A percentile compares a stretch with the other conserved stretches of the same genome.
phyloP scores from a whole-genome alignment of 2,113 vertebrate genomes.

The Regulus satrapa region DNA sequence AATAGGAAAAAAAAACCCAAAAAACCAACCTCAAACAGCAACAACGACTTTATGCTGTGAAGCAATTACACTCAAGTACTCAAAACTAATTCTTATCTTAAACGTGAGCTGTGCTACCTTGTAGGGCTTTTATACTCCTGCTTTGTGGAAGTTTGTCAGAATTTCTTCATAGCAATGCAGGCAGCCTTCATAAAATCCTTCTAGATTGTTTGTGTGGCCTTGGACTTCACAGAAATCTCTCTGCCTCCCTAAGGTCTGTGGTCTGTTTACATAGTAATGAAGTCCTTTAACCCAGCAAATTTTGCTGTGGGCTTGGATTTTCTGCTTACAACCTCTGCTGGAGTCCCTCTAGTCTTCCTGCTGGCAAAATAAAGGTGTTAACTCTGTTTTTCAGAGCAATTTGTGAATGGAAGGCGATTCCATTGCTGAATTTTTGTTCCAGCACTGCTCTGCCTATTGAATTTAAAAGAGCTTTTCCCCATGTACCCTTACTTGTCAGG shows the following conservation, averaged over 20 bases:
- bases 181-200: conserved; percentile 46
- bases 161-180: not conserved
- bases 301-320: conserved; percentile 24
- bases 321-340: conserved; percentile 4
- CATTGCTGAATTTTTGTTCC: not conserved
- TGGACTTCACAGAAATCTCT: conserved; percentile 41
- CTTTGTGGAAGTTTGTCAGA: not conserved
- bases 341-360: conserved; percentile 13
- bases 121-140: not conserved
- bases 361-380: conserved; percentile 40
- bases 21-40: not conserved
- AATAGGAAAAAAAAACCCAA: not conserved
- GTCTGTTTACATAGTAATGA: conserved; percentile 43
- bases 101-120: not conserved
- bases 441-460: not conserved
- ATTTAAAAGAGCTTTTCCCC: not conserved
- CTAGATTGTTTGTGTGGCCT: conserved; percentile 5
- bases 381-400: not conserved
- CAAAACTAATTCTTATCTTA: not conserved
- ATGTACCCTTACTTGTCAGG: not conserved
- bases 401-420: not conserved
- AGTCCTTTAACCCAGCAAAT: conserved; percentile 53
- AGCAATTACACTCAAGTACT: not conserved
- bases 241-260: not conserved
- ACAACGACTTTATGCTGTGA: not conserved